A percentile compares a stretch with the other conserved stretches of the same genome.
Conservation (phyloP, 2,888 invertebrate genomes). For the Anagyrus pseudococci region DNA sequence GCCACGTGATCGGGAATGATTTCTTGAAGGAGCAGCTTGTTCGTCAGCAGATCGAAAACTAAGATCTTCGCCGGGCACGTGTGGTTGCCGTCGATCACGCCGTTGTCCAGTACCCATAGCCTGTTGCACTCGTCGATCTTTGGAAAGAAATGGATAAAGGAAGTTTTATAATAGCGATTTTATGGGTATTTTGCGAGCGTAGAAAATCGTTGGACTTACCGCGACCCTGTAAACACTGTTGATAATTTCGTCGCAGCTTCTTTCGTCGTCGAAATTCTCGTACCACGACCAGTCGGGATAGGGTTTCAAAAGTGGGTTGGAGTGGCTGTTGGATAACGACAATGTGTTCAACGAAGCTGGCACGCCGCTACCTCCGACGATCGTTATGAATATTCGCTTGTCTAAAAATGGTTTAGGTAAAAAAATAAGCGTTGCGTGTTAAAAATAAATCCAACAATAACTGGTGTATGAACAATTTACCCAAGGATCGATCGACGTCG, state of each 20-base stretch:
- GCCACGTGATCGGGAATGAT: conserved; percentile 42
- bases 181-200: not conserved
- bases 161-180: not conserved
- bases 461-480: conserved; percentile 5
- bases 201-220: conserved; percentile 64
- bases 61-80: conserved; percentile 75
- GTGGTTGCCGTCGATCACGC: conserved; percentile 67
- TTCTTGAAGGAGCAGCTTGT: conserved; percentile 48
- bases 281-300: conserved; percentile 74
- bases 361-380: not conserved
- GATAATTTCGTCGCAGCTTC: too few relatives aligned
- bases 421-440: not conserved
- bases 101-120: conserved; percentile 75
- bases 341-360: conserved; percentile 71
- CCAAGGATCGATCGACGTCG: conserved; percentile 44
- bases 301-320: conserved; percentile 64
- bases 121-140: conserved; percentile 70
- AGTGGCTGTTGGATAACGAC: conserved; percentile 55
- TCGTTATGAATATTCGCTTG: not conserved
- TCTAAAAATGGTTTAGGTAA: not conserved
- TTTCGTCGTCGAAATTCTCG: conserved; percentile 66
- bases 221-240: conserved; percentile 77
- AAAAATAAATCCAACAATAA: too few relatives aligned
- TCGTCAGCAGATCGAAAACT: conserved; percentile 70
- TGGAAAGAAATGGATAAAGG: conserved; percentile 59